Conservation (phyloP, 2,797 vertebrate genomes). For the Cuniculus paca region DNA sequence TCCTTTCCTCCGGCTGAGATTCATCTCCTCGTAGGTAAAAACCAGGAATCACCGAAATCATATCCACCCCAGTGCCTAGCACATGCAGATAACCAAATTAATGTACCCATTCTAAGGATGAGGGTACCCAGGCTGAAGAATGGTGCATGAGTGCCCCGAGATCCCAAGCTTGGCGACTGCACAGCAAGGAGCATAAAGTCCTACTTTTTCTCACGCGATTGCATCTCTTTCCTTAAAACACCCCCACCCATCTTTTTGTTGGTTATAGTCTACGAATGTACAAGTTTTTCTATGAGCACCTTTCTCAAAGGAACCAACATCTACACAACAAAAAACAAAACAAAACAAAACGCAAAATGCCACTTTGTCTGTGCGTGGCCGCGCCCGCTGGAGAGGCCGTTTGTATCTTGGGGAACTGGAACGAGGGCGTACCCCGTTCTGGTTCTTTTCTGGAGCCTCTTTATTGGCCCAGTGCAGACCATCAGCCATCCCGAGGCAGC, state of each 20-base stretch:
- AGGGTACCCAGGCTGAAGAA: background rate
- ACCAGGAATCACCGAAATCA: background rate
- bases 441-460: background rate
- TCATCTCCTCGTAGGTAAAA: background rate
- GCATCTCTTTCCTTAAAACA: background rate
- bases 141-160: background rate
- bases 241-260: background rate
- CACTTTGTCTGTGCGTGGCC: background rate
- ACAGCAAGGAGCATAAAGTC: too few species aligned
- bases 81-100: background rate
- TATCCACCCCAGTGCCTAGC: too few species aligned
- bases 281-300: background rate
- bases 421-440: background rate
- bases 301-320: background rate
- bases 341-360: slow-evolving; percentile 33
- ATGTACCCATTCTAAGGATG: background rate
- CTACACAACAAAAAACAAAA: background rate
- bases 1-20: background rate
- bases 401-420: background rate
- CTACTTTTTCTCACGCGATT: background rate
- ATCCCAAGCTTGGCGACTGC: background rate
- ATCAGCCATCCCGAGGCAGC: background rate
- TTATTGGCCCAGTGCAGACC: background rate
- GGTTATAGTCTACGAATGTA: background rate
- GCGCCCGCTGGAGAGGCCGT: background rate